Percentiles rank a stretch among this genome's conserved stretches.
Evolutionary conservation across 2,797 vertebrate genomes (phyloP).

Genomic region (Mus spretus): DNA sequence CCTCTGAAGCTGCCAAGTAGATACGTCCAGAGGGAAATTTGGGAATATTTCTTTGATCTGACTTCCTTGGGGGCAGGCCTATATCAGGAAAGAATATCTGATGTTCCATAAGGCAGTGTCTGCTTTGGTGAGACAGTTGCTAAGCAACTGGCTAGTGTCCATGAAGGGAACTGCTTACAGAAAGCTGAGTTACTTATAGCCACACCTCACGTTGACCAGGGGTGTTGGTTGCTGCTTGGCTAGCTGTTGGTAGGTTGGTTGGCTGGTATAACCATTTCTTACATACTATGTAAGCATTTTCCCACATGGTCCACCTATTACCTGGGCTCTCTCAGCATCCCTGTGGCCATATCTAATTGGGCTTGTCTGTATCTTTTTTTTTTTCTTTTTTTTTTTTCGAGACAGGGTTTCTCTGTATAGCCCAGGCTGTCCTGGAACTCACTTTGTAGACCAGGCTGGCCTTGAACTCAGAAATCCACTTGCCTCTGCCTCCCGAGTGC

Average conservation of each 20-base stretch:
- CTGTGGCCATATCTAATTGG: neutral
- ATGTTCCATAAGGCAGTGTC: neutral
- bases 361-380: neutral
- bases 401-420: too few relatives aligned
- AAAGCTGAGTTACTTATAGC: neutral
- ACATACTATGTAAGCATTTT: neutral
- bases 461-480: too few relatives aligned
- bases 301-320: neutral
- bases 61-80: neutral
- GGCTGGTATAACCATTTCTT: neutral
- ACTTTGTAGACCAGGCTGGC: too few relatives aligned
- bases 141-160: neutral
- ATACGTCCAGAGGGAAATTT: slow-evolving; percentile 10
- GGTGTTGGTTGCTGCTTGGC: neutral
- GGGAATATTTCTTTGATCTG: neutral
- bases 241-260: neutral
- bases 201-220: too few relatives aligned
- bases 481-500: too few relatives aligned
- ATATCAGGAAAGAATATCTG: neutral
- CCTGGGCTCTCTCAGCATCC: neutral
- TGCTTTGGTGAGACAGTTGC: neutral
- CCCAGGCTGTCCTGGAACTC: too few relatives aligned
- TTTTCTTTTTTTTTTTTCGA: too few relatives aligned
- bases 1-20: neutral
- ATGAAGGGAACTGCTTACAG: neutral